Percentiles rank a stretch among this genome's conserved stretches.
These are phyloP conservation scores for Zygogramma bicolorata DNA, from an alignment of 2,888 invertebrate genomes.

Conservation along the genomic window DNA sequence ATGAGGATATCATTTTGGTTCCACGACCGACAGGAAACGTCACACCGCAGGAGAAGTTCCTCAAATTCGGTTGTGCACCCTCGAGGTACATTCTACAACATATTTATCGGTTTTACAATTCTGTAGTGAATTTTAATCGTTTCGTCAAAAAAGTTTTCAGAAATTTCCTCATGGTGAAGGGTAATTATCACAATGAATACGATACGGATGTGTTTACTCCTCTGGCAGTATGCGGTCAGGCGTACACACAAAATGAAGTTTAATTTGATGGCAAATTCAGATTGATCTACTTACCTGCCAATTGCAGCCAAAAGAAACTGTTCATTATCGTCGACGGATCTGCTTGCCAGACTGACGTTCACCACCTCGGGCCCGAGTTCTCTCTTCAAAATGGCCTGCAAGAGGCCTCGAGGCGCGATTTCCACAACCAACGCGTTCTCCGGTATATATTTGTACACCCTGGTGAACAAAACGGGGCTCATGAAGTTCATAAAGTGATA, in stretches of 20 bases:
- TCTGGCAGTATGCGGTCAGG: too few relatives aligned
- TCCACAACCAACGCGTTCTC: constrained; percentile 84
- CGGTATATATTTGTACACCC: constrained; percentile 80
- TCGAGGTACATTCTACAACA: constrained; percentile 76
- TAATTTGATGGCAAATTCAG: too few relatives aligned
- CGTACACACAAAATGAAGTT: not conserved
- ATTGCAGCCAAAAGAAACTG: constrained; percentile 62
- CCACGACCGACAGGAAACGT: constrained; percentile 85
- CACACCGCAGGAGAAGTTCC: constrained; percentile 77
- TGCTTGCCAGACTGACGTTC: constrained; percentile 79
- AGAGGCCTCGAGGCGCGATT: constrained; percentile 83
- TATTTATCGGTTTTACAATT: not conserved
- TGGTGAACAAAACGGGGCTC: constrained; percentile 77
- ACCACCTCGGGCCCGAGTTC: constrained; percentile 75
- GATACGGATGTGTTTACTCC: too few relatives aligned
- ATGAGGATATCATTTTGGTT: constrained; percentile 86
- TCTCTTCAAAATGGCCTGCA: constrained; percentile 84
- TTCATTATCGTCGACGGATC: constrained; percentile 73
- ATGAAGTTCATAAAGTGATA: constrained; percentile 90
- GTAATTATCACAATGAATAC: too few relatives aligned
- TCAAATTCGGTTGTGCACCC: constrained; percentile 80
- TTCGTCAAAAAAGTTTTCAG: not conserved
- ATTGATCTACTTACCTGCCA: constrained; percentile 65
- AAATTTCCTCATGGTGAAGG: too few relatives aligned
- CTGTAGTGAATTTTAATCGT: not conserved